Base-by-base conservation (phyloP, 2,797 vertebrate genomes). In the Scarus forsteni region DNA sequence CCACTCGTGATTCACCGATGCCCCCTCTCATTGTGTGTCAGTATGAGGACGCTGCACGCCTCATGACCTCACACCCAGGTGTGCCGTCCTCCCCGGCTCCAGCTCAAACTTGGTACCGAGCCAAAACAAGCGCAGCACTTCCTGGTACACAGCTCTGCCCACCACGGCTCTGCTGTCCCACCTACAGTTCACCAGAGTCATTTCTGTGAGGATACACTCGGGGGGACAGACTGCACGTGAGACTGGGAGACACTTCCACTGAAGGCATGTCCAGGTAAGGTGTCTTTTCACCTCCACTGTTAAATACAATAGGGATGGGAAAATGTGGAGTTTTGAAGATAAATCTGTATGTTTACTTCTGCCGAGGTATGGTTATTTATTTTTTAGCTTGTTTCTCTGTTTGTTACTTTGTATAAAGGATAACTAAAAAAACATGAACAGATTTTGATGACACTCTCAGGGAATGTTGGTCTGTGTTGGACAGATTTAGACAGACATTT, bases 51-150 rank as follows among this genome's bases (percentile, higher is more conserved):
- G 48, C 52, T 68, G 67, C 69, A 78, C 1, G 44, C 60, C 64
- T 52, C 60, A 19, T 73, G 70, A 88, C 85, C 79, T 91, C 85
- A 76, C 90, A 90, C 87, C 85, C 48, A 75, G 67, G 88, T 89
- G 90, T 75, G 53, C 45, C 74, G 65, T 69, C 81, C 67, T 72
- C 51, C 66, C 60, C 51, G 60, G 35, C 69, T 81, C 83, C 76
- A 66, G 66, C 70, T 67, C 77, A 83, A 81, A 86, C 57, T 79
- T 83, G 81, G 73, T 79, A 75, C 19, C 0, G 38, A 5, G 10
- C 68, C 71, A 85, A 82, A 86, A 89, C 71, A 85, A 70, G 78
- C 14, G n/a, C 54, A 73, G 54, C 14, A 54, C 62, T 65, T 86
- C 75, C 60, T 62, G 3, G n/a, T 60, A 60, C 39, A 19, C 51